Base-by-base conservation (phyloP, 2,797 vertebrate species). In the Xenopus petersii region DNA sequence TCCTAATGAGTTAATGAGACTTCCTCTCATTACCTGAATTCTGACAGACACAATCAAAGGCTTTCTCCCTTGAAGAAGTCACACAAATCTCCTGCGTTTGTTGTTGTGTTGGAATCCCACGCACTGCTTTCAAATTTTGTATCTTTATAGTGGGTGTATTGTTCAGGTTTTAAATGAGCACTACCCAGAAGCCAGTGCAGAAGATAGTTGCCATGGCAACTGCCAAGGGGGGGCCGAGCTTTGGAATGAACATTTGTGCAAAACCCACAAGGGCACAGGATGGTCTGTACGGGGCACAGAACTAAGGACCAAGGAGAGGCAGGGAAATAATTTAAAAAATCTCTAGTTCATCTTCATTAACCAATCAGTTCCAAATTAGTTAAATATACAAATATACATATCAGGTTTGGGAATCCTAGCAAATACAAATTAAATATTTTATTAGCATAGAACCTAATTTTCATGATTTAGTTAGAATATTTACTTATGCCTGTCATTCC, bases 111-210 rank as follows among this genome's bases (percentile, higher is more conserved):
- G 49, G 49, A 49, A 77, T 61, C 75, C 75, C 75, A 78, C 75
- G 75, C 75, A 68, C 15, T 61, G 49, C 75, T 64, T 59, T 78
- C 75, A 78, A 21, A 49, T 78, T 78, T 69, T 64, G 51, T 78
- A 69, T 73, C 75, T 67, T 69, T 73, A 68, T 64, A 63, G 75
- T 73, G 71, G 70, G 75, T 73, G 75, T 78, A 78, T 78, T 78
- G 75, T 78, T 73, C 70, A 58, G 64, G 65, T 48, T 69, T 73
- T 12, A 64, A 69, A 64, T 17, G 59, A 73, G 59, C n/a, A 60
- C 59, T 69, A 78, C 66, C 70, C 70, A 78, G 26, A 73, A 78
- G 64, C 59, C 65, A 46, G 64, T 12, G 58, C 64, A n/a, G 70
- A 70, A 77, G 58, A 73, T 65, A 59, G 75, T 78, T 66, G 58